These are phyloP conservation scores for Planiliza haematocheilus DNA, from an alignment of 2,113 vertebrate genomes.

Conservation along the genomic window DNA sequence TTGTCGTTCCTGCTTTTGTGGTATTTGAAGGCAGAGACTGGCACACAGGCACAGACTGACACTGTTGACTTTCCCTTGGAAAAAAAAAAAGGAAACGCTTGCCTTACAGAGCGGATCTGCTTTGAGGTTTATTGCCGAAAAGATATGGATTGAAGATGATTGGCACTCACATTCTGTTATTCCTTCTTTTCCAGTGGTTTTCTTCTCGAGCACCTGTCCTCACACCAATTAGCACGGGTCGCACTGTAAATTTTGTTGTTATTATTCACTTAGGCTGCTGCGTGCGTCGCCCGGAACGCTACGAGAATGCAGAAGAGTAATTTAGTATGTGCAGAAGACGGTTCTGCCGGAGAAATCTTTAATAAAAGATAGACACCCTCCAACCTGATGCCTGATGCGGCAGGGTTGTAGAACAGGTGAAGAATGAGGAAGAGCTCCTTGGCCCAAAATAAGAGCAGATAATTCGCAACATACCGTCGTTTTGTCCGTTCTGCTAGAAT, in stretches of 20 bases:
- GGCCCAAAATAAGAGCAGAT: background rate
- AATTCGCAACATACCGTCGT: background rate
- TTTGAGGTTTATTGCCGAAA: background rate
- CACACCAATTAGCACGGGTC: no score
- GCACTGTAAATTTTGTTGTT: conserved; percentile 2
- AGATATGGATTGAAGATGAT: background rate
- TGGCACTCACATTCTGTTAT: no score
- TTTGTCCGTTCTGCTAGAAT: no score
- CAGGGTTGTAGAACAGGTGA: background rate
- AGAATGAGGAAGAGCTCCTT: conserved; percentile 6
- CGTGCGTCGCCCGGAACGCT: background rate
- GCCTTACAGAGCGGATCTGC: conserved; percentile 1
- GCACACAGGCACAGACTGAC: background rate
- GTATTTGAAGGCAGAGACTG: background rate
- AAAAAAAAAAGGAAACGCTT: background rate
- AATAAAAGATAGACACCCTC: conserved; percentile 35
- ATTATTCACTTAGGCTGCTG: background rate
- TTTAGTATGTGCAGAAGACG: conserved; percentile 33
- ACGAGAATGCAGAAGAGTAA: conserved; percentile 28
- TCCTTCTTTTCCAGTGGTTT: no score
- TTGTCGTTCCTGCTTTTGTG: conserved; percentile 2
- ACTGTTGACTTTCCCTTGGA: background rate
- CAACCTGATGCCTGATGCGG: background rate
- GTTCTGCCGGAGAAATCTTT: conserved; percentile 24
- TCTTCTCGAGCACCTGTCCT: background rate